Evolutionary conservation across 2,888 invertebrate species (phyloP), one percentile per base, ranked within the genome.

Genomic region (Macropis europaea): DNA sequence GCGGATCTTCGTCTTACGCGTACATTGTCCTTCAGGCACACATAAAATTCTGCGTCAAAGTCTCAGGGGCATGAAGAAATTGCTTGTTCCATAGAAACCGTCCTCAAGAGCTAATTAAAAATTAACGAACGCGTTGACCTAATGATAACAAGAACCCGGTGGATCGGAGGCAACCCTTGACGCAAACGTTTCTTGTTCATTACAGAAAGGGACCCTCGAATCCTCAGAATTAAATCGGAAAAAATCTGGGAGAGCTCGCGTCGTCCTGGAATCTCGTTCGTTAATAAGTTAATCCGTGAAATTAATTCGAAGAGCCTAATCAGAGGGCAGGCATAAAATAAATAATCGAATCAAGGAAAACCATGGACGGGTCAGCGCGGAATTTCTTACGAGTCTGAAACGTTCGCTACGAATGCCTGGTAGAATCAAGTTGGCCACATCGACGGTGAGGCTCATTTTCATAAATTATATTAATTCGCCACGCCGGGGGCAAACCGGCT

Each of bases 391-490:
- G 34, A 38, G 26, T 28, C 48, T 7, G 40, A 42, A 43, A 43
- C 43, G 43, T 24, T 22, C 32, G 43, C 15, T 62, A 50, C 47
- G 66, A 70, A 70, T 67, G 48, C 53, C 56, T 36, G 72, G 38
- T 50, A 79, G 84, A 84, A 85, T 86, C 84, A 79, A 36, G 76
- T 74, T n/a, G 80, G 82, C 82, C 83, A n/a, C n/a, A 85, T 85
- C 84, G 84, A 76, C 81, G 85, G 76, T 70, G 59, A 70, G 72
- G 72, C 87, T 88, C 87, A 88, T 88, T 88, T 88, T 88, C 88
- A 88, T 88, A 89, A 88, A 88, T 88, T 87, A 88, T 87, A 84
- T 83, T 82, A 87, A 88, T 88, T 88, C 86, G 85, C 82, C 76
- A 87, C 81, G 86, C 82, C 74, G 62, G 73, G 77, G 74, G 79